Evolutionary conservation across 2,888 invertebrate genomes (phyloP).

Genomic region (Lasioglossum pauxillum): DNA sequence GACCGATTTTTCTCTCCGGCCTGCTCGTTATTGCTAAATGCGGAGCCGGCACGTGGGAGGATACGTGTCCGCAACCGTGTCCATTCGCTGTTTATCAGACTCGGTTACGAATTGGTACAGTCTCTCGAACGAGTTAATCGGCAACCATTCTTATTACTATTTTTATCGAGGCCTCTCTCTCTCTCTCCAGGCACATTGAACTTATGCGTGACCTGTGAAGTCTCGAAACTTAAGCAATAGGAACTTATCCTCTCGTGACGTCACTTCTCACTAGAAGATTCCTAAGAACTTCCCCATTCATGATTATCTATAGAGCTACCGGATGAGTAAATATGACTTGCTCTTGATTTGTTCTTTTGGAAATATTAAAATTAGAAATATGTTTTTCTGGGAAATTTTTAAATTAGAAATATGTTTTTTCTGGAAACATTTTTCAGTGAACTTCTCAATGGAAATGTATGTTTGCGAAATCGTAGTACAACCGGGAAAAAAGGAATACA

Average conservation of each 20-base stretch:
- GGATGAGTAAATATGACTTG: no score
- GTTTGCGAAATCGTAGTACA: no score
- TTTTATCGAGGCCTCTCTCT: not conserved
- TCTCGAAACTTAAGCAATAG: not conserved
- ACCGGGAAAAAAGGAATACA: no score
- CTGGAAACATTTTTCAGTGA: no score
- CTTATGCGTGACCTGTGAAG: conserved; percentile 43
- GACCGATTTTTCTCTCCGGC: conserved; percentile 29
- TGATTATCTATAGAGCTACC: not conserved
- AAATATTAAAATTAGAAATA: no score
- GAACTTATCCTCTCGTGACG: not conserved
- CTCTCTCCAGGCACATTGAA: conserved; percentile 50
- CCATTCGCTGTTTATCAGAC: conserved; percentile 15
- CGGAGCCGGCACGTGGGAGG: conserved; percentile 47
- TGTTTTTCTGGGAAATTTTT: no score
- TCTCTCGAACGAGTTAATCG: conserved; percentile 4
- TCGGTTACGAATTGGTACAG: not conserved
- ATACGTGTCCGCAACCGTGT: not conserved
- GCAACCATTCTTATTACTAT: not conserved
- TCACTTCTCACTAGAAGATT: not conserved
- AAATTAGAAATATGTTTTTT: no score
- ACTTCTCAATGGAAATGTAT: no score
- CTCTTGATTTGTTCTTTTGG: no score
- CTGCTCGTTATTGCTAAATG: conserved; percentile 30
- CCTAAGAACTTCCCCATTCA: not conserved